Percentiles rank a stretch among this genome's conserved stretches.
Conservation (phyloP, 2,797 vertebrate genomes). For the Catamblyrhynchus diadema region DNA sequence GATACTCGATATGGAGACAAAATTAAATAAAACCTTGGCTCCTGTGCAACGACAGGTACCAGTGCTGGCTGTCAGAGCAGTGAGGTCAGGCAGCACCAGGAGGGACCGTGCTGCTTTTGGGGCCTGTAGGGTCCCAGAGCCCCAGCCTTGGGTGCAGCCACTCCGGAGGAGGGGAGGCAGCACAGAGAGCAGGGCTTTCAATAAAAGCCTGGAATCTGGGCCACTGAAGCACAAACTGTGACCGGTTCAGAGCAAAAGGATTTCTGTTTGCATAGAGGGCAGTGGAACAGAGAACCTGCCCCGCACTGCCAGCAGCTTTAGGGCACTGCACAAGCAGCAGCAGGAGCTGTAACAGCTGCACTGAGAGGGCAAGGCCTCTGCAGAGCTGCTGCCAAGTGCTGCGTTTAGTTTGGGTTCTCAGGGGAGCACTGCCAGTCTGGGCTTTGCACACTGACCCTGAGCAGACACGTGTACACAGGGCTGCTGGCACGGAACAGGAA, state of each 20-base stretch:
- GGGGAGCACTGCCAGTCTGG: not conserved
- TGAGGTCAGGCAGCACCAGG: fast-evolving
- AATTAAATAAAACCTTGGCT: not conserved
- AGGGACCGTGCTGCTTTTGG: fast-evolving
- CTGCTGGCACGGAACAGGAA: not conserved
- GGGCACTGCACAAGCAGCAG: fast-evolving
- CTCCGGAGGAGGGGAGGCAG: not conserved
- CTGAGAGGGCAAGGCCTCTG: fast-evolving
- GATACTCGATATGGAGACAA: not conserved
- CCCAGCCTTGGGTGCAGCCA: not conserved
- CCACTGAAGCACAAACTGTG: not conserved
- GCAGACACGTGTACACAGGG: not conserved
- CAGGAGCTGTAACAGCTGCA: not conserved
- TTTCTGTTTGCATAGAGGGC: not conserved
- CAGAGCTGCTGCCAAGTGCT: fast-evolving
- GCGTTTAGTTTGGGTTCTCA: not conserved
- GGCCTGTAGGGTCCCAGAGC: not conserved
- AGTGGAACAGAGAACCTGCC: not conserved
- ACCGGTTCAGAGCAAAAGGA: not conserved
- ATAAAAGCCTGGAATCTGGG: not conserved
- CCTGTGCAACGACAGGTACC: fast-evolving
- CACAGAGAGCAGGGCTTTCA: fast-evolving
- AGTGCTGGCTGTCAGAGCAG: not conserved
- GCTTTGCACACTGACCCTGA: not conserved
- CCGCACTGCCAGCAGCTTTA: not conserved